Evolutionary conservation across 2,113 vertebrate species (phyloP).

Genomic region (Glaucomys volans): DNA sequence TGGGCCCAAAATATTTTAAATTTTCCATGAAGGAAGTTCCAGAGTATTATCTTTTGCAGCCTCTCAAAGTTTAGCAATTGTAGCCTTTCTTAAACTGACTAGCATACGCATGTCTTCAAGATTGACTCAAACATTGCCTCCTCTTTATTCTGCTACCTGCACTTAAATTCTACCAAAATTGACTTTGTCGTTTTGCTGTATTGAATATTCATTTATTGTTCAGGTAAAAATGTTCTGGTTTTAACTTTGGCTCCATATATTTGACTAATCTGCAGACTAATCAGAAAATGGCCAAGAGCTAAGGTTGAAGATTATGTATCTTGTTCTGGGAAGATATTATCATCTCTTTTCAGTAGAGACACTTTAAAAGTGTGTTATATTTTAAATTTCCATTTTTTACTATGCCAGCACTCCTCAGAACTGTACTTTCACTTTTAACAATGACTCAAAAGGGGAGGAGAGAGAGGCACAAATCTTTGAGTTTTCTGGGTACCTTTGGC

Average conservation of each 20-base stretch:
- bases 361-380: neutral
- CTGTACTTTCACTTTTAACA: neutral
- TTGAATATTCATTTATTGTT: neutral
- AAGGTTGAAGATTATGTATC: neutral
- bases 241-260: neutral
- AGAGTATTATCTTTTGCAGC: neutral
- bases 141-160: neutral
- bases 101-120: neutral
- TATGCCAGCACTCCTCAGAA: neutral
- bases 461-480: neutral
- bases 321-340: neutral
- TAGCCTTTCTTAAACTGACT: neutral
- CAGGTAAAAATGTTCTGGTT: constrained; percentile 19
- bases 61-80: too few relatives aligned
- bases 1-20: neutral
- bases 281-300: neutral
- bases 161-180: neutral
- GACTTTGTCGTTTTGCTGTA: neutral
- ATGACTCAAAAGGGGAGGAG: neutral
- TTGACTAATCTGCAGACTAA: neutral
- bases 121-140: neutral
- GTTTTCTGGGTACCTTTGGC: neutral
- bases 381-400: constrained; percentile 3
- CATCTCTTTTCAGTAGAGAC: neutral
- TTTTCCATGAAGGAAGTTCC: neutral